phyloP scores from a whole-genome alignment of 2,888 invertebrate species.

The Drosophila birchii region DNA sequence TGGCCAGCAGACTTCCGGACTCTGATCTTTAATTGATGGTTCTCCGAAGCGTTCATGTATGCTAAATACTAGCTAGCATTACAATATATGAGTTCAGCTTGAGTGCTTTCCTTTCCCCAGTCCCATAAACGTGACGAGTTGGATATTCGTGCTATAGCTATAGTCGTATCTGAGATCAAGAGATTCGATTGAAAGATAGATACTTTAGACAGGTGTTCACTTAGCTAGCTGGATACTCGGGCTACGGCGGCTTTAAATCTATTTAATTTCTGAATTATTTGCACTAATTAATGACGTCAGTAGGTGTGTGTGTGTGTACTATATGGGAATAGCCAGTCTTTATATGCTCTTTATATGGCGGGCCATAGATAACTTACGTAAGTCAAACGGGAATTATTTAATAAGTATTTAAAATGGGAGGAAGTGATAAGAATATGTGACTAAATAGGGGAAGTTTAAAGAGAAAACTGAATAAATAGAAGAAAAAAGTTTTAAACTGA shows the following conservation, averaged over 20 bases:
- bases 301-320: conserved; percentile 5
- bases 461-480: not conserved
- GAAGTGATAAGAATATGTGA: not conserved
- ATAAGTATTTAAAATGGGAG: not conserved
- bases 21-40: conserved; percentile 17
- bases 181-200: conserved; percentile 31
- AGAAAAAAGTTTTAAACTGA: too few species aligned
- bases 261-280: conserved; percentile 39
- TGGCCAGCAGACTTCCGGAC: conserved; percentile 11
- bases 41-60: conserved; percentile 10
- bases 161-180: conserved; percentile 38
- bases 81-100: conserved; percentile 17
- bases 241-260: conserved; percentile 24
- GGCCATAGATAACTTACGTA: conserved; percentile 17
- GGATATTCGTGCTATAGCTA: conserved; percentile 30
- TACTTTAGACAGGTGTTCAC: conserved; percentile 60
- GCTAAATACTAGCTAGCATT: conserved; percentile 9
- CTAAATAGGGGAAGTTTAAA: not conserved
- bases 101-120: conserved; percentile 40
- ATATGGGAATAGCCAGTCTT: conserved; percentile 3
- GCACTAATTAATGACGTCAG: conserved; percentile 64
- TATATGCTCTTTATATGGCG: conserved; percentile 14
- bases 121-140: conserved; percentile 58
- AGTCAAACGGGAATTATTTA: conserved; percentile 14
- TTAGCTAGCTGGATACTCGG: conserved; percentile 35